Evolutionary conservation across 2,113 vertebrate genomes (phyloP).

Genomic region (Chionis minor): DNA sequence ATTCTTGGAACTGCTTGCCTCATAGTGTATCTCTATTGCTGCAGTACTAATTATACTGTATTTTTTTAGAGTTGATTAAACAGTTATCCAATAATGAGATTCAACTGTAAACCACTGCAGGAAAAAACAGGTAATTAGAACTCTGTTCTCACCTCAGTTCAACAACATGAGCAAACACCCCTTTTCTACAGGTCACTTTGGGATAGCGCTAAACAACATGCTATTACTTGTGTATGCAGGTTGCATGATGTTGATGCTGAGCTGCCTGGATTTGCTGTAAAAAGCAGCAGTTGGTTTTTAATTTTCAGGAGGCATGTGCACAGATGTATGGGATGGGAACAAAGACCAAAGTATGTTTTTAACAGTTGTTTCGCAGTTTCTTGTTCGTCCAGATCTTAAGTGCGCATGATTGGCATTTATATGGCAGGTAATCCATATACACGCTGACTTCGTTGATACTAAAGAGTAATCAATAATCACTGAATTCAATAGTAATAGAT

Average conservation of each 20-base stretch:
- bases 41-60: constrained; percentile 8
- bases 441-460: neutral
- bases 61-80: constrained; percentile 46
- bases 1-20: neutral
- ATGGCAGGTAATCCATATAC: neutral
- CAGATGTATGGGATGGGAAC: neutral
- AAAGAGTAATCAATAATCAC: neutral
- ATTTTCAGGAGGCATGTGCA: neutral
- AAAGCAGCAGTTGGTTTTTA: neutral
- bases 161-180: neutral
- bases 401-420: neutral
- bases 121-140: neutral
- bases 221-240: neutral
- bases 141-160: constrained; percentile 1
- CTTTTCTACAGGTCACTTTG: neutral
- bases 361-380: neutral
- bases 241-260: neutral
- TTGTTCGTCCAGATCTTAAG: neutral
- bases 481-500: neutral
- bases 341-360: neutral
- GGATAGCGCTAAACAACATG: neutral
- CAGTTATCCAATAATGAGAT: constrained; percentile 40
- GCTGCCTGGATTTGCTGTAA: neutral
- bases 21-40: neutral
- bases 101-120: constrained; percentile 11